A percentile compares a stretch with the other conserved stretches of the same genome.
phyloP scores from a whole-genome alignment of 1,140 invertebrate genomes.

The Arion vulgaris region DNA sequence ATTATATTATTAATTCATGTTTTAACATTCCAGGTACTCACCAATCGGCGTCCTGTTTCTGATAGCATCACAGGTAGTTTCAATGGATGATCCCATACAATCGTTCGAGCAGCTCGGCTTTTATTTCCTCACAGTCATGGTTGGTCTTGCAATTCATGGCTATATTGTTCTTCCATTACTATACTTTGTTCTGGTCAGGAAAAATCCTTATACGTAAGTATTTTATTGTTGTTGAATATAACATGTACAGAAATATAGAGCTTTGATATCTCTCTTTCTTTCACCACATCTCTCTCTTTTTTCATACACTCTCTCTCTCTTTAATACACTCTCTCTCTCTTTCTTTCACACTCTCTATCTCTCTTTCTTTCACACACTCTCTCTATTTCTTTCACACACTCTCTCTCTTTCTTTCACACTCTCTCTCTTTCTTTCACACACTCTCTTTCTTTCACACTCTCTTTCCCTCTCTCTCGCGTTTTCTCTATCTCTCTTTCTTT shows the following conservation, averaged over 20 bases:
- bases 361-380: no score
- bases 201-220: conserved; percentile 57
- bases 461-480: no score
- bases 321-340: no score
- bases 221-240: not conserved
- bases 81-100: conserved; percentile 80
- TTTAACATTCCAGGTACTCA: conserved; percentile 79
- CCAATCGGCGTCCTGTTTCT: conserved; percentile 92
- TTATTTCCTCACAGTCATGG: conserved; percentile 67
- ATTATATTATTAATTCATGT: no score
- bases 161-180: conserved; percentile 63
- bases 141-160: conserved; percentile 64
- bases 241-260: no score
- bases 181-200: conserved; percentile 63
- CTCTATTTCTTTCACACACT: no score
- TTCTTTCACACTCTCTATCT: no score
- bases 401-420: no score
- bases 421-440: no score
- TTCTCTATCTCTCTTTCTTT: not conserved
- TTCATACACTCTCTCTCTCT: no score
- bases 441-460: no score
- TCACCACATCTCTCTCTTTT: no score
- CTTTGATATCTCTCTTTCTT: not conserved
- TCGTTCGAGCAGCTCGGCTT: conserved; percentile 60
- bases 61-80: conserved; percentile 89